Percentiles rank a stretch among this genome's conserved stretches.
Evolutionary conservation across 2,113 vertebrate species (phyloP).

Genomic region (Heptranchias perlo): DNA sequence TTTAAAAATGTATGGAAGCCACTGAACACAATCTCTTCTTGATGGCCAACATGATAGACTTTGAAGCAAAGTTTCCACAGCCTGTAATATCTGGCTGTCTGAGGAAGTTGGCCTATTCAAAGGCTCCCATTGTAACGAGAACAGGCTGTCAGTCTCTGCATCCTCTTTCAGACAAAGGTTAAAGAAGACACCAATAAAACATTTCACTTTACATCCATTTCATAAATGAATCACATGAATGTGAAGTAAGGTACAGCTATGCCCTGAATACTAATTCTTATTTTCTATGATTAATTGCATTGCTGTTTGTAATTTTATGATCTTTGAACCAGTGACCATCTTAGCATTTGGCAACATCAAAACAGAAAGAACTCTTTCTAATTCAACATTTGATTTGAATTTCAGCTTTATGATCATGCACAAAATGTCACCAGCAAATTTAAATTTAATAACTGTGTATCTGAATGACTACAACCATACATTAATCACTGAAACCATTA

Average conservation of each 20-base stretch:
- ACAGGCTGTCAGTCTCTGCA: background rate
- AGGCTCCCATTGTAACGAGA: background rate
- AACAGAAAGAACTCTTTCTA: background rate
- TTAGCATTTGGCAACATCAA: background rate
- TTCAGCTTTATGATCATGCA: background rate
- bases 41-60: background rate
- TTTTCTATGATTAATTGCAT: conserved; percentile 11
- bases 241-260: background rate
- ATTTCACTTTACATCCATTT: conserved; percentile 5
- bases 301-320: conserved; percentile 13
- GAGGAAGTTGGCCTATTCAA: background rate
- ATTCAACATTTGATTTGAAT: conserved; percentile 11
- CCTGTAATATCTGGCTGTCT: background rate
- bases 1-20: background rate
- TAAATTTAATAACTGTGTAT: background rate
- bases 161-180: conserved; percentile 10
- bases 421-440: background rate
- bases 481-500: background rate
- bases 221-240: conserved; percentile 25
- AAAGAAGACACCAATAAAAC: conserved; percentile 19
- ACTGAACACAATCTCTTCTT: background rate
- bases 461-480: background rate
- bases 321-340: background rate
- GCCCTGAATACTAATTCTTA: conserved; percentile 13
- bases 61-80: background rate